Evolutionary conservation across 2,888 invertebrate genomes (phyloP), one percentile per base, ranked within the genome.

Genomic region (Netelia fuscicornis): DNA sequence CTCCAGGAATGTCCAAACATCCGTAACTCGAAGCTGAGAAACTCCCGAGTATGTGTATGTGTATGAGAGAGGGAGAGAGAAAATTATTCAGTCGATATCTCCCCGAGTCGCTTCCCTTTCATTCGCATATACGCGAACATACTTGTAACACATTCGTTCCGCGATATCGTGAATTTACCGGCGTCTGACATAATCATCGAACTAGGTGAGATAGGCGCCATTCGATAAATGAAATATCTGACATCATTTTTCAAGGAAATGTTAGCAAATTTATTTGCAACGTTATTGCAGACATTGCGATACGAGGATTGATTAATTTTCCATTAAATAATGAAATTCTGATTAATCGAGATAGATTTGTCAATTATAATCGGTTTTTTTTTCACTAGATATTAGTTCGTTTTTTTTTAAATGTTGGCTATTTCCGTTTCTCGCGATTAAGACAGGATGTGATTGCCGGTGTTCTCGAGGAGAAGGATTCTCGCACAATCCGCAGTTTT

Each of bases 1-100:
- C 62, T 65, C 17, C 23, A 44, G 81, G 86, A 86, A 87, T 86
- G 87, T 86, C 85, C 86, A 86, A 87, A 87, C 87, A 86, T 86
- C 86, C 86, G 87, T 86, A 85, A 83, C 79, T 72, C 70, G 85
- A 86, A 80, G 60, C 81, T 23, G 60, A 48, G 48, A 67, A 78
- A 62, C 77, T 62, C 37, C 0, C 37, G 37, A 37, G 37, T 37
- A 37, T 37, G 37, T 37, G 6, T 37, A 37, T 37, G 5, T 37
- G 37, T 37, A 37, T 37, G 37, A 37, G 6, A 37, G 37, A 37
- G 74, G 72, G 56, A 81, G 67, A 67, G 65, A 81, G 67, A 67
- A 67, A 77, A 77, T 77, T 42, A 77, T 77, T 56, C 44, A 75
- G 48, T 72, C 58, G 44, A 65, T 76, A 70, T 62, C 23, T 2